These are phyloP conservation scores for Gobio gobio DNA, from an alignment of 2,113 vertebrate species.

Conservation along the genomic window DNA sequence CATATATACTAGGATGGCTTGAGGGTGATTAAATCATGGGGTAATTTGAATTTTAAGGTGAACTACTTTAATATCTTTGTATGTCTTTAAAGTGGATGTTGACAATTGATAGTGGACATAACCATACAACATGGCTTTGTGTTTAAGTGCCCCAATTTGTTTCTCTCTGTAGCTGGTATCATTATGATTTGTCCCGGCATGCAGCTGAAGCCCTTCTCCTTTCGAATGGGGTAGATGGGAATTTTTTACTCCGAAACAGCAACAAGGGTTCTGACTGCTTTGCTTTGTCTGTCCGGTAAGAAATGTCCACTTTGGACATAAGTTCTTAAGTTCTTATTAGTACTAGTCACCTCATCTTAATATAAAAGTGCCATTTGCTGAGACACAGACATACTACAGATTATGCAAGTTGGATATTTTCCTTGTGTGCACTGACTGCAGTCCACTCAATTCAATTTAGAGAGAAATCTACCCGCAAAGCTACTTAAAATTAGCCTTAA, in stretches of 20 bases:
- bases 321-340: neutral
- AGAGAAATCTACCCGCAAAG: neutral
- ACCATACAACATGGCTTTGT: neutral
- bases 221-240: slow-evolving; percentile 90
- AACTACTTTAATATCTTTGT: too few relatives aligned
- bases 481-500: neutral
- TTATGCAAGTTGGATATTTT: neutral
- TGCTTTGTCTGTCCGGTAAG: slow-evolving; percentile 91
- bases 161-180: slow-evolving; percentile 86
- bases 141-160: neutral
- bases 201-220: slow-evolving; percentile 91
- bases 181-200: slow-evolving; percentile 85
- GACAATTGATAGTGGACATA: neutral
- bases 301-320: neutral
- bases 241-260: slow-evolving; percentile 92
- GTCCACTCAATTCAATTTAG: neutral
- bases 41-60: too few relatives aligned
- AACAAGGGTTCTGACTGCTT: slow-evolving; percentile 79
- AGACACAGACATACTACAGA: neutral
- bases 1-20: too few relatives aligned
- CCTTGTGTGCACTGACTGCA: neutral
- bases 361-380: neutral
- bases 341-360: neutral
- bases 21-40: too few relatives aligned
- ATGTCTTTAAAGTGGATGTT: neutral